Evolutionary conservation across 2,113 vertebrate genomes (phyloP).

Genomic region (Hydrochoerus hydrochaeris): DNA sequence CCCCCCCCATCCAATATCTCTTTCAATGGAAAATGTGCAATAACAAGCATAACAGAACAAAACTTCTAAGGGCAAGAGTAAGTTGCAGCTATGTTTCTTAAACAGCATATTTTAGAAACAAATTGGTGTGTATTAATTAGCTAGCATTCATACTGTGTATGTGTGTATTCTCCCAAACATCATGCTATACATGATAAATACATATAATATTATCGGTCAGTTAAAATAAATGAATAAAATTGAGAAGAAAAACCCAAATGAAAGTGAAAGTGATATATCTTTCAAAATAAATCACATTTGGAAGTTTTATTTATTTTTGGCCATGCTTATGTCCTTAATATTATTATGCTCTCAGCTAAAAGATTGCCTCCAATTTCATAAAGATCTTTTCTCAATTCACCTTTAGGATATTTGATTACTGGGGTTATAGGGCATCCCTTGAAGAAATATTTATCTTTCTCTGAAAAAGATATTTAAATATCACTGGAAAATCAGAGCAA

Average conservation of each 20-base stretch:
- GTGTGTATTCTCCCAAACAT: neutral
- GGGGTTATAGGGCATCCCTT: neutral
- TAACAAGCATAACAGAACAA: neutral
- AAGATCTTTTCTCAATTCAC: constrained; percentile 18
- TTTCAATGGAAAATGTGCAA: constrained; percentile 51
- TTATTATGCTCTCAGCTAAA: constrained; percentile 58
- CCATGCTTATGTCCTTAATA: constrained; percentile 14
- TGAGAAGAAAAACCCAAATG: neutral
- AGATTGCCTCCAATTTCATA: constrained; percentile 64
- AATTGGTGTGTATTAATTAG: neutral
- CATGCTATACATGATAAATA: neutral
- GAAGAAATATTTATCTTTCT: constrained; percentile 68
- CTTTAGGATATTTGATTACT: constrained; percentile 68
- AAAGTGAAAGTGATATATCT: constrained; percentile 57
- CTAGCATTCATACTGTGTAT: neutral
- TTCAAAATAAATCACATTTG: neutral
- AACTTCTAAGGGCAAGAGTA: constrained; percentile 21
- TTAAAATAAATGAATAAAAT: neutral
- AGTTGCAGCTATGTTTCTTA: constrained; percentile 59
- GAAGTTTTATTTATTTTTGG: constrained; percentile 53
- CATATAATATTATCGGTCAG: neutral
- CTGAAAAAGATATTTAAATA: constrained; percentile 68
- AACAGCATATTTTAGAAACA: constrained; percentile 22
- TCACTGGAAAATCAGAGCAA: constrained; percentile 76
- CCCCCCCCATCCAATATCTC: neutral